Evolutionary conservation across 2,113 vertebrate genomes (phyloP), one percentile per base, ranked within the genome.

Genomic region (Onychostoma macrolepis): DNA sequence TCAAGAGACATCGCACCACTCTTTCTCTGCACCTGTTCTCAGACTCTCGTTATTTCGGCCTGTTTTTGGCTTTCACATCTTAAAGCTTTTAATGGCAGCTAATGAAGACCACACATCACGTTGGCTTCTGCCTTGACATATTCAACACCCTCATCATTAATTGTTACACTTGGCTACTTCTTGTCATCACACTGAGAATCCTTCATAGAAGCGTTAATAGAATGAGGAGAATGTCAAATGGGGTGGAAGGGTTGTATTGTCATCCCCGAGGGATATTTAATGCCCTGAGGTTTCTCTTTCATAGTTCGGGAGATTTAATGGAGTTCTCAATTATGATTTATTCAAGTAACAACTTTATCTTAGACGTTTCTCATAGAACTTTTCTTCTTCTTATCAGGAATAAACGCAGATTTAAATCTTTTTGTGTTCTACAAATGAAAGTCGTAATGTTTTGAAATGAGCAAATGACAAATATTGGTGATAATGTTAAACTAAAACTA

Each of bases 101-200:
- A 84, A 84, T 75, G 83, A 84, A 84, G 83, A 84, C 83, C 83
- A 75, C 83, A 58, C 69, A 41, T 84, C 69, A 84, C 24, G 33
- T 74, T 58, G 69, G 43, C 43, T 83, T 82, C 28, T 50, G n/a
- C 6, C 45, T 83, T 83, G 81, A 36, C 83, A 84, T 56, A 26
- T 84, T 56, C 33, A 50, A 84, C 83, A 84, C 33, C 50, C 33
- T 56, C 26, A 84, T 56, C 83, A 84, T 84, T 84, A 84, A 84
- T 75, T 75, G 83, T 84, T 75, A 84, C 83, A 84, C 69, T 84
- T 74, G 83, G 69, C 69, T 74, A 74, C 65, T 56, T 56, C 48
- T 67, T 84, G 82, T 71, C 65, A 84, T 84, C 45, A 33, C 63
- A 26, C 45, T 74, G 50, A 84, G 67, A 56, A 58, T 84, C 48